Evolutionary conservation across 2,113 vertebrate genomes (phyloP).

Genomic region (Pelvicachromis taeniatus): DNA sequence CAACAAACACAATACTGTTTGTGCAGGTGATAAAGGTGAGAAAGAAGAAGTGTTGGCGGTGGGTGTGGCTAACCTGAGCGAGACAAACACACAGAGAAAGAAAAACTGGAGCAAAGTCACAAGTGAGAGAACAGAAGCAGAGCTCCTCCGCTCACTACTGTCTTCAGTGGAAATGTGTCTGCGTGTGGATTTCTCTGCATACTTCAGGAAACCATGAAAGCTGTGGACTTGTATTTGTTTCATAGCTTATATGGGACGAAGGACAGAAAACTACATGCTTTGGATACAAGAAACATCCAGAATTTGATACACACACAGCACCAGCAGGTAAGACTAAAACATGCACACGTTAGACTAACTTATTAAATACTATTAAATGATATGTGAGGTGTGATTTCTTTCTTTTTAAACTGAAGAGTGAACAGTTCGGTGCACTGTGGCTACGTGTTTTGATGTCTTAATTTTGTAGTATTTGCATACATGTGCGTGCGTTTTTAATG

Average conservation of each 20-base stretch:
- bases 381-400: background rate
- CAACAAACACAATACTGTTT: background rate
- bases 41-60: background rate
- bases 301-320: background rate
- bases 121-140: background rate
- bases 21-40: constrained; percentile 6
- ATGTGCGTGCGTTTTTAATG: background rate
- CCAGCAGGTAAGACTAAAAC: constrained; percentile 1
- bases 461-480: background rate
- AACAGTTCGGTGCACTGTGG: background rate
- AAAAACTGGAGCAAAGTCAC: background rate
- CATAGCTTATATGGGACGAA: accelerated
- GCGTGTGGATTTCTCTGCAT: background rate
- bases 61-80: background rate
- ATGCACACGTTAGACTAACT: accelerated
- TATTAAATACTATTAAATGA: background rate
- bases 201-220: background rate
- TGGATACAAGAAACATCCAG: background rate
- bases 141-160: background rate
- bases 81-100: background rate
- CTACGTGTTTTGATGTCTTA: background rate
- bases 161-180: background rate
- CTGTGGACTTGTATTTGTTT: background rate
- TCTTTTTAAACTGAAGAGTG: background rate
- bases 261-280: background rate